phyloP scores from a whole-genome alignment of 2,797 vertebrate species.

The Knipowitschia caucasica region DNA sequence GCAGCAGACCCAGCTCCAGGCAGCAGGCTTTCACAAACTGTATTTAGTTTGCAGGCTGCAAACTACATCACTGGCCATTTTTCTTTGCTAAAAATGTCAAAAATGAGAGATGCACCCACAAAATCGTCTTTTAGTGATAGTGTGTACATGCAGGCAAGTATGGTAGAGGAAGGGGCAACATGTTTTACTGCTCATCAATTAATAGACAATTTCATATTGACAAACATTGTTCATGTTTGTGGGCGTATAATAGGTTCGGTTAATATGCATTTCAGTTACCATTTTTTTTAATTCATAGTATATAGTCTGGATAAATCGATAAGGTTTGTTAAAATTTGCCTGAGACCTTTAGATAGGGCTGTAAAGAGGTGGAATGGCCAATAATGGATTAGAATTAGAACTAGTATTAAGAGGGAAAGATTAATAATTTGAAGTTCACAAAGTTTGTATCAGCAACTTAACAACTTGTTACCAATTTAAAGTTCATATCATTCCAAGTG shows the following conservation, averaged over 20 bases:
- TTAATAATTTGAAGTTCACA: neutral
- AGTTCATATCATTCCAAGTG: neutral
- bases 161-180: constrained; percentile 2
- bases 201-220: neutral
- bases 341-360: no score
- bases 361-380: neutral
- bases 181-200: neutral
- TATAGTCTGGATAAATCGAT: no score
- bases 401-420: neutral
- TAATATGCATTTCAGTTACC: no score
- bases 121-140: constrained; percentile 1
- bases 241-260: no score
- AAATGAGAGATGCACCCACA: constrained; percentile 13
- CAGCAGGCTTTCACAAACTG: constrained; percentile 26
- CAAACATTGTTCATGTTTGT: neutral
- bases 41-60: constrained; percentile 24
- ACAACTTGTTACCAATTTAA: neutral
- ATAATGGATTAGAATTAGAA: neutral
- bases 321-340: no score
- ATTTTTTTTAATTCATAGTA: no score
- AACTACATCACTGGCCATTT: constrained; percentile 34
- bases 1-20: constrained; percentile 24
- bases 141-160: neutral
- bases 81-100: constrained; percentile 34
- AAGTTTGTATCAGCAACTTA: neutral